A percentile compares a stretch with the other conserved stretches of the same genome.
These are phyloP conservation scores for Diuraphis noxia DNA, from an alignment of 1,140 invertebrate genomes.

Conservation along the genomic window DNA sequence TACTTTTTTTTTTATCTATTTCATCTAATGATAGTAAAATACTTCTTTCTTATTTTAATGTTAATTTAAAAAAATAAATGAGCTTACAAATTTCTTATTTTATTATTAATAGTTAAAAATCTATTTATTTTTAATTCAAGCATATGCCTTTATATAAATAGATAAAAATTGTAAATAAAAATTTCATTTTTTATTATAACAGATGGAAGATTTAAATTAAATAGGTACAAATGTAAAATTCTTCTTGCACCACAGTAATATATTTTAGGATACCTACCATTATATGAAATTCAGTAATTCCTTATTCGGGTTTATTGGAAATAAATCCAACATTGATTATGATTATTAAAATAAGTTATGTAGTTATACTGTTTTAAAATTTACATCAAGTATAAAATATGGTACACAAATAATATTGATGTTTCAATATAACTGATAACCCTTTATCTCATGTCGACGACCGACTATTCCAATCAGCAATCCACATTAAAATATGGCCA, in stretches of 20 bases:
- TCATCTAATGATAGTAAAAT: background rate
- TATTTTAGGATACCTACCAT: background rate
- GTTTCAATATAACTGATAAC: background rate
- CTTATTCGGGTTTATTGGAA: background rate
- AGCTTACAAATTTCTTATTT: background rate
- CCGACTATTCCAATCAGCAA: background rate
- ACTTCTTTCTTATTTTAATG: background rate
- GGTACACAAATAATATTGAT: background rate
- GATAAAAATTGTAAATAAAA: background rate
- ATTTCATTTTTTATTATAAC: background rate
- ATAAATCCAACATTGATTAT: background rate
- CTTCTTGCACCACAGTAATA: background rate
- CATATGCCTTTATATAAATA: background rate
- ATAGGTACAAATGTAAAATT: background rate
- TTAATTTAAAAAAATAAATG: background rate
- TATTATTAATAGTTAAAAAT: background rate
- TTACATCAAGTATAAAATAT: background rate
- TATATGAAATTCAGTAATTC: background rate
- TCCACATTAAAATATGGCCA: background rate
- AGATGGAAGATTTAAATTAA: background rate
- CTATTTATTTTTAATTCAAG: background rate
- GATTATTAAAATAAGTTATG: background rate
- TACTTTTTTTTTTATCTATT: background rate
- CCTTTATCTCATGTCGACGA: background rate
- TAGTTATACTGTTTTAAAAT: background rate